Base-by-base conservation (phyloP, 2,113 vertebrate genomes). In the Silurus asotus region DNA sequence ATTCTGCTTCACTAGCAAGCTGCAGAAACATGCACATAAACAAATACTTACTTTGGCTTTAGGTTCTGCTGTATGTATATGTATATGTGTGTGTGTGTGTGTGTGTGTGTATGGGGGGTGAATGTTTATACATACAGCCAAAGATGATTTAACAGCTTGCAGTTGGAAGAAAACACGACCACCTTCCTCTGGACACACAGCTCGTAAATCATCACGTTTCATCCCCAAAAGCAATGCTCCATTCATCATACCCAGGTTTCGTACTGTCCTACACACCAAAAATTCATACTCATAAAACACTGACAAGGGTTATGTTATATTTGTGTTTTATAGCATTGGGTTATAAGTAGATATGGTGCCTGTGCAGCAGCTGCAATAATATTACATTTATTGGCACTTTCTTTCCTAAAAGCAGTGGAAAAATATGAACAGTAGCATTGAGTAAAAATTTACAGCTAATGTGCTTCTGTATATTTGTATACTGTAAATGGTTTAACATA, bases 151-250 rank as follows among this genome's bases (percentile, higher is more conserved):
- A 64, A 95, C n/a, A 2, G 88, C 87, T 84, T 95, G 95, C 55
- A 97, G 93, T 82, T 96, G 95, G 93, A 95, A 95, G 91, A 95
- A 95, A 74, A 97, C 90, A 3, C 92, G 94, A 0, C 89, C 91
- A 58, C 95, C 96, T 82, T 99, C 98, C 59, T 96, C 95, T 0
- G 96, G 96, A 84, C 96, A 97, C 14, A 96, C 92, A 0, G 82
- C 88, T 79, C 93, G 94, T 2, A 99, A 89, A 0, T 98, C 96
- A 0, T 93, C 89, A 0, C 92, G 92, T 64, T 85, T 93, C 94
- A 98, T 92, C 19, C 92, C 92, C 89, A 98, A 93, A 25, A 98
- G 93, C 84, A 95, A 94, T 3, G 75, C 86, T 0, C 98, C 97
- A 0, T 0, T 91, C 82, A 98, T 93, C 82, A 95, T 92, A 5